Evolutionary conservation across 2,888 invertebrate genomes (phyloP).

Genomic region (Hemicrepidius hirtus): DNA sequence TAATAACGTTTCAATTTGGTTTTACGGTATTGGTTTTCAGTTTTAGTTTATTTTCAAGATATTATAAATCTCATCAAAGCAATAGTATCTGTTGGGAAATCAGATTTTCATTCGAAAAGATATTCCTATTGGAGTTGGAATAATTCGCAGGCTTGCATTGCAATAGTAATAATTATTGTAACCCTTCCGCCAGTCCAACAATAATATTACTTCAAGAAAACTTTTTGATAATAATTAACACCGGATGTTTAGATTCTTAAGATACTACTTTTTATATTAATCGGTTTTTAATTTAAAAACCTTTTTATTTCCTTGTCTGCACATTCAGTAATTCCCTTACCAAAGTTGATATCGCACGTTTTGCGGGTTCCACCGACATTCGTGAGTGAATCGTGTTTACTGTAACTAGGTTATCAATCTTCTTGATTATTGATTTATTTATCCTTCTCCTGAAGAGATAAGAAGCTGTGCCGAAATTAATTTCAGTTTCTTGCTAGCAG

Average conservation of each 20-base stretch:
- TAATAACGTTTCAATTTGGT: constrained; percentile 13
- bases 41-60: constrained; percentile 13
- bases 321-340: constrained; percentile 10
- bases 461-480: constrained; percentile 30
- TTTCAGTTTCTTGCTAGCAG: constrained; percentile 26
- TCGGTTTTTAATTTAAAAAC: too few relatives aligned
- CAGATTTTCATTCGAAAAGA: constrained; percentile 9
- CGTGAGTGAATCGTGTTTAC: constrained; percentile 32
- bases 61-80: constrained; percentile 17
- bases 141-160: too few relatives aligned
- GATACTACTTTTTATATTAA: too few relatives aligned
- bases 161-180: too few relatives aligned
- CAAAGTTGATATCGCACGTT: constrained; percentile 14
- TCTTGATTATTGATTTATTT: constrained; percentile 31
- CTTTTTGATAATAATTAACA: too few relatives aligned
- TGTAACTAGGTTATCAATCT: constrained; percentile 33
- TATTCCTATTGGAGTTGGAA: neutral
- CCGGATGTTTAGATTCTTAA: too few relatives aligned
- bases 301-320: neutral
- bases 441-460: constrained; percentile 25
- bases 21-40: constrained; percentile 18
- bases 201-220: too few relatives aligned
- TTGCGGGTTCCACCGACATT: constrained; percentile 16
- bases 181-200: too few relatives aligned
- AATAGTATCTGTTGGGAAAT: constrained; percentile 10